Evolutionary conservation across 2,888 invertebrate species (phyloP).

Genomic region (Eristalis intricaria): DNA sequence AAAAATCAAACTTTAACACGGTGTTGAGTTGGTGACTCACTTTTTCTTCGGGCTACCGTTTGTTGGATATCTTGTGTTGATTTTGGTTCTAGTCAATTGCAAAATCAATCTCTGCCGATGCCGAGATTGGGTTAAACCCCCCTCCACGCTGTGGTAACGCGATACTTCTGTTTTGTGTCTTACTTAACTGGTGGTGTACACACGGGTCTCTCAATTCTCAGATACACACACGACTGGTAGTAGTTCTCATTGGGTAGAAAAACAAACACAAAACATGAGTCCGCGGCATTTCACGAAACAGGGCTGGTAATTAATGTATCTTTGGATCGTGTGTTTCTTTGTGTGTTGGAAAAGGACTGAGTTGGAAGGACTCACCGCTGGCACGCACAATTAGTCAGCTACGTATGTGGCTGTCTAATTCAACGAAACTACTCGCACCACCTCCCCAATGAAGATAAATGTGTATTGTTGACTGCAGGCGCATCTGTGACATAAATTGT

Average conservation of each 20-base stretch:
- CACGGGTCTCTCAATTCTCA: background rate
- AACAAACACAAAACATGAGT: background rate
- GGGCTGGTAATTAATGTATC: background rate
- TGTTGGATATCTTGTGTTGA: background rate
- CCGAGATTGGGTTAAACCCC: slow-evolving; percentile 20
- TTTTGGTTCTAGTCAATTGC: background rate
- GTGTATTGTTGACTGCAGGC: background rate
- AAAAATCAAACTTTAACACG: background rate
- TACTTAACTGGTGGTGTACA: slow-evolving; percentile 30
- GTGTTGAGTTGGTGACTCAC: background rate
- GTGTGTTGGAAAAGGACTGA: background rate
- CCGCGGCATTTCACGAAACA: background rate
- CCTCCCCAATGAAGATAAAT: background rate
- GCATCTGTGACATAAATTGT: slow-evolving; percentile 31
- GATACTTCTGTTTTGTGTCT: slow-evolving; percentile 55
- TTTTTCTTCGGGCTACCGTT: background rate
- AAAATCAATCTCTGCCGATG: background rate
- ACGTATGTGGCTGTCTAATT: slow-evolving; percentile 53
- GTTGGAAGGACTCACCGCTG: background rate
- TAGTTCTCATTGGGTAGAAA: background rate
- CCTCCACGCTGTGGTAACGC: slow-evolving; percentile 36
- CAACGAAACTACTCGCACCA: slow-evolving; percentile 20
- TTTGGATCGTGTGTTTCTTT: background rate
- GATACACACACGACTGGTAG: background rate
- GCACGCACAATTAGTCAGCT: slow-evolving; percentile 64